Base-by-base conservation (phyloP, 2,797 vertebrate genomes). In the Rachycentron canadum region DNA sequence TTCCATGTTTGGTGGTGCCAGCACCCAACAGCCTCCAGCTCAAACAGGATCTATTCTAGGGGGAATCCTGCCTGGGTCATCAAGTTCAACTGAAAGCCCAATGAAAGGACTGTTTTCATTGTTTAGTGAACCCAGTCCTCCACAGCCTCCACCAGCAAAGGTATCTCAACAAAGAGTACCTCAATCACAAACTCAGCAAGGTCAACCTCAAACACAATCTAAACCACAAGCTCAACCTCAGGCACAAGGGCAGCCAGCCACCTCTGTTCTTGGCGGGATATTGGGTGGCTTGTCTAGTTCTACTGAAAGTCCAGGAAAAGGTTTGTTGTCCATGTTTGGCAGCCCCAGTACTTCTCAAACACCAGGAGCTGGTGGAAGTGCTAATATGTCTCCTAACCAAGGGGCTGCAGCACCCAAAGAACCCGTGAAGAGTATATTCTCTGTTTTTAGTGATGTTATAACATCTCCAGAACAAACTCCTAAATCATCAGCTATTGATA, bases 271-370 rank as follows among this genome's bases (percentile, higher is more conserved):
- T 67, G 93, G 92, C 11, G 94, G 93, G 57, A 57, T 95, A 77
- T 86, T 95, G 1, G 86, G 91, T 74, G 90, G 92, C 7, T 76
- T 94, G 47, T 92, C 92, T 70, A 69, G 64, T 17, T 88, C 93
- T 19, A 92, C 49, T 89, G 93, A 94, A 73, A 88, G 80, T 89
- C 85, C 92, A 74, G 86, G 76, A 73, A 94, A 93, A 87, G 55
- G 84, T 58, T 85, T 95, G 52, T 93, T 95, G 40, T 95, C 95
- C 2, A 87, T 94, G 82, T 94, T 95, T 88, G 77, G 88, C 73
- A 78, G 79, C 21, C 79, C 92, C 10, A 86, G 55, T 85, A 47
- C 73, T 45, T 45, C 89, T 59, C 84, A 91, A 78, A 73, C 92
- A 75, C 63, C 84, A 79, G 66, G 65, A 69, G 14, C 81, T 57